Evolutionary conservation across 2,113 vertebrate genomes (phyloP), one percentile per base, ranked within the genome.

Genomic region (Pelecanoides urinatrix): DNA sequence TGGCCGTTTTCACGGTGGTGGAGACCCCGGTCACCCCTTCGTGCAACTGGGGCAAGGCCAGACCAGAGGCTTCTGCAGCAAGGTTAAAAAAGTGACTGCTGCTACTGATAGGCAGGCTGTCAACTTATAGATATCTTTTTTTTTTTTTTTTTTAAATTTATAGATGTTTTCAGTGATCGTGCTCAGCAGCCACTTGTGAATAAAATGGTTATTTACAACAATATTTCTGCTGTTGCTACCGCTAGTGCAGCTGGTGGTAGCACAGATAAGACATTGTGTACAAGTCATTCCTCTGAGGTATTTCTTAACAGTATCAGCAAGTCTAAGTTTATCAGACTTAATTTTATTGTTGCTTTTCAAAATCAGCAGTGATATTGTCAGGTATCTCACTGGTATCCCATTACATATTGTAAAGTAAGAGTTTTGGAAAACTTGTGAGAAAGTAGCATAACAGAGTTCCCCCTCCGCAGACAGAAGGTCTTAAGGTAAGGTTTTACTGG

Each of bases 1-100:
- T 12, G 84, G 16, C 30, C 8, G 1, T 2, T 13, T 36, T 1
- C 62, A 5, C 4, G 3, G 1, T 6, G 32, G 3, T 3, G 87
- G 68, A 13, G 66, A 22, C 4, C 11, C 11, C 11, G 29, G n/a
- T 5, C 49, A 8, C 20, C 10, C 32, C 34, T 6, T 34, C 38
- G 22, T 2, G 87, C 6, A 3, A 4, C 11, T 1, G 56, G 62
- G 42, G 23, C 55, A 9, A 26, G 79, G 56, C 50, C 58, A 2
- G 79, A 9, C 15, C 52, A 0, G 42, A 8, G 26, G n/a, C 26
- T 4, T 49, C 44, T 26, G 73, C 36, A 17, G 32, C n/a, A 0
- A 2, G 52, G 79, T 2, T 32, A 5, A 10, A 8, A 6, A 18
- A 56, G 75, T 1, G 6, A 15, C n/a, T 38, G 53, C 10, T 2